These are phyloP conservation scores for Cydia splendana DNA, from an alignment of 1,140 invertebrate genomes.

Conservation along the genomic window DNA sequence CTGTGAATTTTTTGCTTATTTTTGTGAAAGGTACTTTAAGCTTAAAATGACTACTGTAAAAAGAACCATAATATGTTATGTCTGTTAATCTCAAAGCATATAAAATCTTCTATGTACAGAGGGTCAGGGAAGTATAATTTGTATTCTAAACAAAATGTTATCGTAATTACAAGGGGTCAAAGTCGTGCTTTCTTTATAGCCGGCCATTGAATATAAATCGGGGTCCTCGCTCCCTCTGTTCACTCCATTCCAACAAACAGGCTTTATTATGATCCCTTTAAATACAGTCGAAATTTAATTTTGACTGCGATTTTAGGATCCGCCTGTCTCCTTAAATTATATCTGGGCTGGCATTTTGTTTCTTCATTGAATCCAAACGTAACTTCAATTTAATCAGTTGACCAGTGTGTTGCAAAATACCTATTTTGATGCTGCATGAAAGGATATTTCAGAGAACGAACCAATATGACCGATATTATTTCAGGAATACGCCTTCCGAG, in stretches of 20 bases:
- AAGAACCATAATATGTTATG: neutral
- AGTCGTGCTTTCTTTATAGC: conserved; percentile 27
- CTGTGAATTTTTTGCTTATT: no score
- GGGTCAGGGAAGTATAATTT: conserved; percentile 44
- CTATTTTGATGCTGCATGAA: neutral
- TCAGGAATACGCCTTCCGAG: no score
- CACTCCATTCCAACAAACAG: conserved; percentile 24
- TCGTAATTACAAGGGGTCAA: conserved; percentile 51
- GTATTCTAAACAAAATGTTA: conserved; percentile 53
- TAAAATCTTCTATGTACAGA: conserved; percentile 12
- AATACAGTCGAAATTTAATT: conserved; percentile 26
- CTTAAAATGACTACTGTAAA: no score
- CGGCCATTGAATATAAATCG: conserved; percentile 27
- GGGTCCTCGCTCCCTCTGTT: conserved; percentile 3
- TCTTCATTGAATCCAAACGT: neutral
- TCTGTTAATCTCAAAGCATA: conserved; percentile 12
- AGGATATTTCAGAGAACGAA: no score
- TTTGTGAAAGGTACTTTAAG: no score
- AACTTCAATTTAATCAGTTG: neutral
- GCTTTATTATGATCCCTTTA: conserved; percentile 31
- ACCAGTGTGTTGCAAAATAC: neutral
- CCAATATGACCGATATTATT: no score
- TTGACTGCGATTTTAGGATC: neutral
- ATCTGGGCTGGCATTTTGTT: neutral
- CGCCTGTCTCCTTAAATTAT: neutral